Conservation (phyloP, 37 sponge, comb jelly and placozoan species). For the Theonella swinhoei region DNA sequence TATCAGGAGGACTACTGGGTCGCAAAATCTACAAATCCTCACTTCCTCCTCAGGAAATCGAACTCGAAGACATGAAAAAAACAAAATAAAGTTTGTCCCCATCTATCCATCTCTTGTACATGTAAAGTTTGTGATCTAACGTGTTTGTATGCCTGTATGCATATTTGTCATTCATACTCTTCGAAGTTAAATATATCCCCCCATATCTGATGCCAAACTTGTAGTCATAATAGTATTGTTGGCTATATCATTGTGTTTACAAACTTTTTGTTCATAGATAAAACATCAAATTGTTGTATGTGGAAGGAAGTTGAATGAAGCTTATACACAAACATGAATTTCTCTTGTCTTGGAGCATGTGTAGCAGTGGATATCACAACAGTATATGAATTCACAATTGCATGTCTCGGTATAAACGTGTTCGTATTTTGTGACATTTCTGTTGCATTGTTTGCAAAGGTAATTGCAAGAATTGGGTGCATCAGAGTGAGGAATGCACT, state of each 20-base stretch:
- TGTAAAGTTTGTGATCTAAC: not conserved
- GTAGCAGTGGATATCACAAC: slow-evolving; percentile 46
- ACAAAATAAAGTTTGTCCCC: not conserved
- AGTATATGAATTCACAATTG: slow-evolving; percentile 31
- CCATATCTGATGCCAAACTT: too few species aligned
- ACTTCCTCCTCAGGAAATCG: not conserved
- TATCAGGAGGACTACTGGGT: not conserved
- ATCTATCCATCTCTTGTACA: not conserved
- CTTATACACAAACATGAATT: slow-evolving; percentile 24
- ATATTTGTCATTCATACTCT: too few species aligned
- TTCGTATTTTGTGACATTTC: slow-evolving; percentile 4
- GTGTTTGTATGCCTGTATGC: too few species aligned
- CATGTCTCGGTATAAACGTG: too few species aligned
- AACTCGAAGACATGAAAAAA: not conserved
- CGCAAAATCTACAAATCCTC: not conserved
- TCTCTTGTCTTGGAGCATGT: not conserved
- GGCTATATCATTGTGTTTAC: too few species aligned
- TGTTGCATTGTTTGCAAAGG: slow-evolving; percentile 4
- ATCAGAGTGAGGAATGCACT: slow-evolving; percentile 23
- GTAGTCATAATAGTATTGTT: too few species aligned
- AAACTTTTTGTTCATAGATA: too few species aligned
- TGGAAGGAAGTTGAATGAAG: too few species aligned
- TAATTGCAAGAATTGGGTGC: slow-evolving; percentile 23
- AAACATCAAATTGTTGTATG: too few species aligned
- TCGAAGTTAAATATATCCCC: too few species aligned